Evolutionary conservation across 2,113 vertebrate genomes (phyloP), one percentile per base, ranked within the genome.

Genomic region (Malaclemys terrapin): DNA sequence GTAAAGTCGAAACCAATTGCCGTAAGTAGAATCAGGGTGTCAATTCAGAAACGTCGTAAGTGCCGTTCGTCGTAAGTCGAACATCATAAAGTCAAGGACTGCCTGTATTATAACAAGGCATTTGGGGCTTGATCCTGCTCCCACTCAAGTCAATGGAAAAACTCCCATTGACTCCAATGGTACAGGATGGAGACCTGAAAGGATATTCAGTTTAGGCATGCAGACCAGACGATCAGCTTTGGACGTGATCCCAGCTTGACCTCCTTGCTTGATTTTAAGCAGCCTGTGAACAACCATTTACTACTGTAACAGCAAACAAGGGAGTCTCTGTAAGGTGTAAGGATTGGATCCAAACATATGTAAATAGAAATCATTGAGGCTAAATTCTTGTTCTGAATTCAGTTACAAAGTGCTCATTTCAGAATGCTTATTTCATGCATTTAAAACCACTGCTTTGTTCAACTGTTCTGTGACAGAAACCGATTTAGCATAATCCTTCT

Each of bases 401-500:
- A 56, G 81, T 91, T 50, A 91, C 92, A 88, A 91, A 96, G 88
- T 95, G 79, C 84, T 95, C 92, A 87, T 92, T 97, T 96, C 89
- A 72, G 84, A 95, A 93, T 93, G 95, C 49, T 96, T 76, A 92
- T 95, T 95, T 89, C 85, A 24, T 80, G 96, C 88, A 88, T 90
- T 96, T 84, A 97, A 72, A 72, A 91, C 89, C 91, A 75, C 93
- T 59, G 89, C 95, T 96, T 97, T 97, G 92, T 97, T 54, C 50
- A 93, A 80, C 14, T 85, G 87, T 95, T 95, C 81, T 47, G 91
- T 87, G 57, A 47, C 81, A 95, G 92, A 97, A 96, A 95, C 89
- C 24, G 92, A 92, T 85, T 97, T 96, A 96, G 93, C 96, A 97
- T 97, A 97, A 97, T 97, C 97, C 96, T 85, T 89, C 93, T 95